Percentiles rank a stretch among this genome's conserved stretches.
Conservation (phyloP, 1,140 invertebrate species). For the Leptinotarsa lineolata region DNA sequence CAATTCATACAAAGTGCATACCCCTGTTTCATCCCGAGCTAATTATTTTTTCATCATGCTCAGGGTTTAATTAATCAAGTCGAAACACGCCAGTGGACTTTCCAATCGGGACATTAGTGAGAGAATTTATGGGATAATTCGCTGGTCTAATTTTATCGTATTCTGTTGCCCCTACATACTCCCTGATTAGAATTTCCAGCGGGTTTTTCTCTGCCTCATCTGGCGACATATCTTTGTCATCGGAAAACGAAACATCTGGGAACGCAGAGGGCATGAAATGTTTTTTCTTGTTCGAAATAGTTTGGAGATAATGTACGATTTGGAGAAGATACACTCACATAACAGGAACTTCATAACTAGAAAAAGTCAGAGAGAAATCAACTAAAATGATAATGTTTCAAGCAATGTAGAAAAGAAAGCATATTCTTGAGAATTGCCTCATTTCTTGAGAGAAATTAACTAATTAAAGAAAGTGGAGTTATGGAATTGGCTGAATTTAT, state of each 20-base stretch:
- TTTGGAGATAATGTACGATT: too few species aligned
- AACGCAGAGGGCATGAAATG: too few species aligned
- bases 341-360: too few species aligned
- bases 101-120: background rate
- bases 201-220: background rate
- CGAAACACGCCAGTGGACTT: background rate
- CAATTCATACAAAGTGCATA: background rate
- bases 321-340: too few species aligned
- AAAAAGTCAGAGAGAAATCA: too few species aligned
- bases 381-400: too few species aligned
- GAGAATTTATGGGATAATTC: background rate
- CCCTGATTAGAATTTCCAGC: background rate
- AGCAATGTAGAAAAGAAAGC: too few species aligned
- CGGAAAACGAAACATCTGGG: background rate
- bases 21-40: background rate
- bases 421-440: too few species aligned
- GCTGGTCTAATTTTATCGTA: background rate
- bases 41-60: background rate
- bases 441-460: too few species aligned
- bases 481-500: too few species aligned
- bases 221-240: background rate
- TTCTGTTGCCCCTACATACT: background rate
- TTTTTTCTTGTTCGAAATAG: too few species aligned
- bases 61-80: background rate
- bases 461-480: too few species aligned